Percentiles rank a stretch among this genome's conserved stretches.
Conservation (phyloP, 2,888 invertebrate genomes). For the Entomobrya proxima region DNA sequence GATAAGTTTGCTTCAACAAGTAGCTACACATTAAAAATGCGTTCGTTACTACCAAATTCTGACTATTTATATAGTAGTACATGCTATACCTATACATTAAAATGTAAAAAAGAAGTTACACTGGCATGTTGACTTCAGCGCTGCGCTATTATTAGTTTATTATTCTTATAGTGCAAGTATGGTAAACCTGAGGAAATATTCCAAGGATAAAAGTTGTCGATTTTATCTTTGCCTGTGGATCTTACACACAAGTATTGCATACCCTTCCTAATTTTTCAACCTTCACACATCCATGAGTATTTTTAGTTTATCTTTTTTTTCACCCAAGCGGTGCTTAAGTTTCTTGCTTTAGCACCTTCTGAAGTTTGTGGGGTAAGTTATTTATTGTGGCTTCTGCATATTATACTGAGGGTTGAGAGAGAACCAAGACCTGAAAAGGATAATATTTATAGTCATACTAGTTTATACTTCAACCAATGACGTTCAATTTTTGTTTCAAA, state of each 20-base stretch:
- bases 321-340: not conserved
- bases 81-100: not conserved
- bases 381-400: no score
- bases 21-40: slow-evolving; percentile 30
- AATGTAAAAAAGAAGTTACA: no score
- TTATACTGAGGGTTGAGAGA: no score
- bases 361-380: no score
- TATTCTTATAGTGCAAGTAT: not conserved
- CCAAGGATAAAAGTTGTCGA: slow-evolving; percentile 49
- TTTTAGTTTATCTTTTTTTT: not conserved
- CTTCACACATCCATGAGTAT: not conserved
- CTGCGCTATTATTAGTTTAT: not conserved
- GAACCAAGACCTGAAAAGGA: no score
- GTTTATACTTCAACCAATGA: slow-evolving; percentile 24
- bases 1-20: slow-evolving; percentile 11
- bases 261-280: slow-evolving; percentile 13
- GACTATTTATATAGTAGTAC: slow-evolving; percentile 4
- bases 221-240: slow-evolving; percentile 47
- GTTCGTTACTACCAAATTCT: slow-evolving; percentile 31
- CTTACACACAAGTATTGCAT: slow-evolving; percentile 2
- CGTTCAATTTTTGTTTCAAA: not conserved
- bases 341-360: no score
- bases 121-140: no score
- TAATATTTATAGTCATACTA: slow-evolving; percentile 5
- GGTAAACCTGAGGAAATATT: not conserved